These are phyloP conservation scores for Apteryx mantelli DNA, from an alignment of 2,113 vertebrate species.

Conservation along the genomic window DNA sequence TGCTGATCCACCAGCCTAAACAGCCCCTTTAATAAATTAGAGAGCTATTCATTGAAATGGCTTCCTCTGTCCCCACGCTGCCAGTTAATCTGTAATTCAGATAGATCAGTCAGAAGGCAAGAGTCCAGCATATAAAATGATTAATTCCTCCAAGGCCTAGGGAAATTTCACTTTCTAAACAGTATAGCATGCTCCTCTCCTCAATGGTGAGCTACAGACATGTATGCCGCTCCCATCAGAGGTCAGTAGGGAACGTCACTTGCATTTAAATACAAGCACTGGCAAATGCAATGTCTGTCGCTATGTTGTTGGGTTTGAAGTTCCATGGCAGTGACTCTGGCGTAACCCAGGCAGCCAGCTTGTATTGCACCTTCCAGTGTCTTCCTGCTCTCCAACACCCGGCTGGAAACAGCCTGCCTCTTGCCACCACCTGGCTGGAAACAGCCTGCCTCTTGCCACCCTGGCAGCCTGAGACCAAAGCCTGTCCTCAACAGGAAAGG, in stretches of 20 bases:
- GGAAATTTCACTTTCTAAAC: slow-evolving; percentile 59
- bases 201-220: background rate
- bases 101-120: slow-evolving; percentile 67
- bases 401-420: background rate
- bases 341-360: background rate
- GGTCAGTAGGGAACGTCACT: rapidly evolving
- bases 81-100: slow-evolving; percentile 78
- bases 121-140: slow-evolving; percentile 68
- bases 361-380: background rate
- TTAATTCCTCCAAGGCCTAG: slow-evolving; percentile 48
- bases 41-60: slow-evolving; percentile 70
- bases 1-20: slow-evolving; percentile 26
- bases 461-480: rapidly evolving
- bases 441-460: rapidly evolving
- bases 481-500: background rate
- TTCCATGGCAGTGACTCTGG: background rate
- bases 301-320: rapidly evolving
- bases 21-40: slow-evolving; percentile 70
- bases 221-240: background rate
- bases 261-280: background rate
- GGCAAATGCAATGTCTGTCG: background rate
- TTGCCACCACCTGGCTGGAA: background rate
- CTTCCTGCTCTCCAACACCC: rapidly evolving
- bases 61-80: slow-evolving; percentile 55
- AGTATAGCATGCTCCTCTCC: background rate